Conservation (phyloP, 2,113 vertebrate species). For the Struthio camelus region DNA sequence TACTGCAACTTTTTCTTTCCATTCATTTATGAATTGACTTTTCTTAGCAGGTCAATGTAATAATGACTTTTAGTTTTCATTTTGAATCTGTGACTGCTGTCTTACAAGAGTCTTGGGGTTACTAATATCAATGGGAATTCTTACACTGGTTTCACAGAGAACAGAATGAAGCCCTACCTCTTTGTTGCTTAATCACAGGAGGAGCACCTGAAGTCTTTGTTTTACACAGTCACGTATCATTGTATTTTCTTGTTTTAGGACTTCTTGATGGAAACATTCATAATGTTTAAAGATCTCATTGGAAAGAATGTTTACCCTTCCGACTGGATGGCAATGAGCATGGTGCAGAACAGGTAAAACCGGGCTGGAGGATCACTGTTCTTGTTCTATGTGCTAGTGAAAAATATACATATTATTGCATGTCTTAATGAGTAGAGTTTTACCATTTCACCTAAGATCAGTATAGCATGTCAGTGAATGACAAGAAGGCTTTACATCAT, state of each 20-base stretch:
- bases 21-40: not conserved
- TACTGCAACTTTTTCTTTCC: not conserved
- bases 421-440: not conserved
- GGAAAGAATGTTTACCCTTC: slow-evolving; percentile 94
- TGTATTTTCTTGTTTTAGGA: slow-evolving; percentile 77
- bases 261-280: slow-evolving; percentile 97
- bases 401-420: rapidly evolving
- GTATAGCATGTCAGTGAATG: not conserved
- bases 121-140: not conserved
- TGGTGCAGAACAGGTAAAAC: slow-evolving; percentile 96
- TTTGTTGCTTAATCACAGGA: not conserved
- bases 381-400: not conserved
- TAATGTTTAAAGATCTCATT: slow-evolving; percentile 96
- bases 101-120: not conserved
- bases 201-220: not conserved
- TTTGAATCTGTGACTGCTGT: not conserved
- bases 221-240: not conserved
- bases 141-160: not conserved
- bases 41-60: not conserved
- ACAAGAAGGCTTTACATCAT: not conserved
- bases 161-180: not conserved
- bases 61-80: not conserved
- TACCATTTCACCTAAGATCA: not conserved
- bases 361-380: not conserved
- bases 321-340: slow-evolving; percentile 99